phyloP scores from a whole-genome alignment of 2,888 invertebrate genomes.

The Andrena hattorfiana region DNA sequence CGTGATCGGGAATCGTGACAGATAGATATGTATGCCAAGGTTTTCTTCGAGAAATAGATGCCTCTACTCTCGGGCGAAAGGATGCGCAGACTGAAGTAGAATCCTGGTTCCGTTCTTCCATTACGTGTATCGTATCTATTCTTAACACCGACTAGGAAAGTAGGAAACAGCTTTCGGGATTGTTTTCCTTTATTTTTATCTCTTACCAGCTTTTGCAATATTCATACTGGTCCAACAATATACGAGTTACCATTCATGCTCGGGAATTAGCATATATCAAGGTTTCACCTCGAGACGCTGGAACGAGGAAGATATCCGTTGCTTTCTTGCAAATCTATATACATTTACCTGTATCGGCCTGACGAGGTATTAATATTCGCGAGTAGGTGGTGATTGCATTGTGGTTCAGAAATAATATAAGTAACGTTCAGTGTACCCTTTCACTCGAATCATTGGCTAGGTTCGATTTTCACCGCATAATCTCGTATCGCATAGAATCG shows the following conservation, averaged over 20 bases:
- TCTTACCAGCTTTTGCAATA: background rate
- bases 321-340: slow-evolving; percentile 12
- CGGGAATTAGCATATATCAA: slow-evolving; percentile 31
- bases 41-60: slow-evolving; percentile 36
- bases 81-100: slow-evolving; percentile 19
- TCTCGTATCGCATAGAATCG: slow-evolving; percentile 20
- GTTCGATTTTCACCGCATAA: slow-evolving; percentile 23
- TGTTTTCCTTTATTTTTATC: background rate
- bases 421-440: slow-evolving; percentile 40
- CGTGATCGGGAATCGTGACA: slow-evolving; percentile 60
- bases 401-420: slow-evolving; percentile 58
- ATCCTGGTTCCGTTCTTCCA: background rate
- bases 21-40: slow-evolving; percentile 52
- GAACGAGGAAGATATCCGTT: background rate
- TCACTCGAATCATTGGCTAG: slow-evolving; percentile 51
- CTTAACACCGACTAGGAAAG: slow-evolving; percentile 8
- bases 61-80: slow-evolving; percentile 9
- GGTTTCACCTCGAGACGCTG: slow-evolving; percentile 1
- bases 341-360: slow-evolving; percentile 11
- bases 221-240: background rate
- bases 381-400: slow-evolving; percentile 53
- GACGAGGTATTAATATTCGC: slow-evolving; percentile 52
- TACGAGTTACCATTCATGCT: slow-evolving; percentile 27
- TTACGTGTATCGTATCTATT: slow-evolving; percentile 21
- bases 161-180: background rate